These are phyloP conservation scores for Aspidoscelis tigris DNA, from an alignment of 2,113 vertebrate genomes.

Conservation along the genomic window DNA sequence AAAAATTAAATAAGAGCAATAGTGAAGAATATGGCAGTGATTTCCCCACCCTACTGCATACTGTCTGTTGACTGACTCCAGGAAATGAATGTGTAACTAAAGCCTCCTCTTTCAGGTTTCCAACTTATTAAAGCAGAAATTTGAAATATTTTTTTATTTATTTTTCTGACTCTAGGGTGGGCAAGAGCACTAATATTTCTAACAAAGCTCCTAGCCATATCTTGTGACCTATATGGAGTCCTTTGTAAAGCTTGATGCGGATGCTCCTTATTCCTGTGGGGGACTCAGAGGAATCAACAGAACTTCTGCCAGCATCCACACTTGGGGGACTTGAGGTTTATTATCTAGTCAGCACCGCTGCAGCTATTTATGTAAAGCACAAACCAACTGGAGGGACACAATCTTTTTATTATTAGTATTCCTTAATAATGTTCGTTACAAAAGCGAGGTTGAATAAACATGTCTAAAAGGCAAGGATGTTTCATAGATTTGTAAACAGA, in stretches of 20 bases:
- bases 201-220: constrained; percentile 22
- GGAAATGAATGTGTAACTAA: constrained; percentile 27
- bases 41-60: not conserved
- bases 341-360: constrained; percentile 53
- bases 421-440: constrained; percentile 12
- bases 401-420: constrained; percentile 26
- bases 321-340: constrained; percentile 1
- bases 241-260: constrained; percentile 17
- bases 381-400: constrained; percentile 22
- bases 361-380: constrained; percentile 29
- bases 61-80: not conserved
- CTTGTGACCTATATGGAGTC: constrained; percentile 16
- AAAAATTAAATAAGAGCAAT: not conserved
- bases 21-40: not conserved
- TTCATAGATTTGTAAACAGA: not conserved
- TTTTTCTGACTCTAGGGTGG: constrained; percentile 36
- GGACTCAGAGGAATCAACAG: not conserved
- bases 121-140: constrained; percentile 42
- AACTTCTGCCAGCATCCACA: not conserved
- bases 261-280: constrained; percentile 18
- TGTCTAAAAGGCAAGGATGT: constrained; percentile 24
- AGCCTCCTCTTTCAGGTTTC: not conserved
- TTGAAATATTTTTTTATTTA: constrained; percentile 20
- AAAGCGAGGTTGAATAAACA: constrained; percentile 2
- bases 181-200: constrained; percentile 28